Evolutionary conservation across 1,140 invertebrate genomes (phyloP).

Genomic region (Drosophila burlai): DNA sequence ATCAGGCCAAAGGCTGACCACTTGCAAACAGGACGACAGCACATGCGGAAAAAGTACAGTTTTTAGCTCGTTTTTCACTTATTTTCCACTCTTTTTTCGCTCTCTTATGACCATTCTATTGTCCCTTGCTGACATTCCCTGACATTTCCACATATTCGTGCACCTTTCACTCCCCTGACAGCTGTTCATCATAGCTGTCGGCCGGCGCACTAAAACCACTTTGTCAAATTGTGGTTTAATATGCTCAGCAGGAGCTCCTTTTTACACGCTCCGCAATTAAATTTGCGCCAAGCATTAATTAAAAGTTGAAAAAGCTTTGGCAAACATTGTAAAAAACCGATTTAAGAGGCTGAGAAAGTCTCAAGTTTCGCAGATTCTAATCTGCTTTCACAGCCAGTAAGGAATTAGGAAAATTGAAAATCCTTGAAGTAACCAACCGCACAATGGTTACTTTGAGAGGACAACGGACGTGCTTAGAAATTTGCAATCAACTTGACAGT

Average conservation of each 20-base stretch:
- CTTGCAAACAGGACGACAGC: slow-evolving; percentile 1
- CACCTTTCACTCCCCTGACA: slow-evolving; percentile 21
- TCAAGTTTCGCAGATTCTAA: slow-evolving; percentile 17
- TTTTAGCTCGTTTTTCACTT: slow-evolving; percentile 11
- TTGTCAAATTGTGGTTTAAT: slow-evolving; percentile 30
- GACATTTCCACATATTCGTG: slow-evolving; percentile 54
- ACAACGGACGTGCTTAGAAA: slow-evolving; percentile 20
- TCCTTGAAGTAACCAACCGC: not conserved
- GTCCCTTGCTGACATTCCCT: slow-evolving; percentile 51
- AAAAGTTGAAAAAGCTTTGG: not conserved
- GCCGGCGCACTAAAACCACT: slow-evolving; percentile 2
- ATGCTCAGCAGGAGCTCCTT: not conserved
- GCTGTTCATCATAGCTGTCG: slow-evolving; percentile 49
- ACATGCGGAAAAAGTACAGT: slow-evolving; percentile 42
- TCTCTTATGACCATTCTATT: slow-evolving; percentile 41
- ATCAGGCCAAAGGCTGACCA: slow-evolving; percentile 3
- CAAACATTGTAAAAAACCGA: not conserved
- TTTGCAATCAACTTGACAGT: slow-evolving; percentile 7
- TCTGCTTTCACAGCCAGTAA: slow-evolving; percentile 3
- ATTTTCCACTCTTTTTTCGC: slow-evolving; percentile 3
- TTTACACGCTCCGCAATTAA: not conserved
- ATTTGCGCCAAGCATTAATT: slow-evolving; percentile 15
- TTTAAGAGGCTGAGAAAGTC: slow-evolving; percentile 1
- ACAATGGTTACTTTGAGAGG: slow-evolving; percentile 30
- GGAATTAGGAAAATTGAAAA: slow-evolving; percentile 7